phyloP scores from a whole-genome alignment of 2,797 vertebrate species.

The Enteromius treurensis region DNA sequence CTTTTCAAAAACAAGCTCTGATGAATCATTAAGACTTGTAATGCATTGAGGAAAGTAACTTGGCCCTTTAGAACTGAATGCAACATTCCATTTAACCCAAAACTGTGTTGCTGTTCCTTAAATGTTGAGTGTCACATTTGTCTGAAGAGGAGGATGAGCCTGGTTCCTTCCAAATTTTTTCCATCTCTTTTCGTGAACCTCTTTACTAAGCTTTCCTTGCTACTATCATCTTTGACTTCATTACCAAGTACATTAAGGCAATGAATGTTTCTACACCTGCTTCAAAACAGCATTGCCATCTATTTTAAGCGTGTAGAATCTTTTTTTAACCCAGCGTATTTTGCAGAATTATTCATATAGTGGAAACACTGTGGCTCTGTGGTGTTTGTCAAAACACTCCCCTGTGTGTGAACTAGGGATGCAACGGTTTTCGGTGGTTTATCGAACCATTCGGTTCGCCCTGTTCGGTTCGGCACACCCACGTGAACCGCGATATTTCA shows the following conservation, averaged over 20 bases:
- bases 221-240: too few relatives aligned
- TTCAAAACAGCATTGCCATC: background rate
- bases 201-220: background rate
- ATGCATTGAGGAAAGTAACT: background rate
- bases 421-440: too few relatives aligned
- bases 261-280: too few relatives aligned
- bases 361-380: slow-evolving; percentile 4
- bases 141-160: background rate
- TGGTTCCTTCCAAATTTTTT: background rate
- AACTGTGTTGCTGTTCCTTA: background rate
- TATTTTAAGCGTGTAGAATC: background rate
- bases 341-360: background rate
- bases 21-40: background rate
- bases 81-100: background rate
- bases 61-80: background rate
- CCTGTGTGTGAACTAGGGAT: background rate
- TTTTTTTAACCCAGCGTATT: background rate
- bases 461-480: too few relatives aligned
- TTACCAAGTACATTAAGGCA: background rate
- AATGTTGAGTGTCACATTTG: background rate
- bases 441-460: too few relatives aligned
- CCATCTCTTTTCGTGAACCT: background rate
- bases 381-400: background rate
- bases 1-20: background rate
- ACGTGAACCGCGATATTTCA: too few relatives aligned